Evolutionary conservation across 2,888 invertebrate genomes (phyloP).

Genomic region (Ceriagrion tenellum): DNA sequence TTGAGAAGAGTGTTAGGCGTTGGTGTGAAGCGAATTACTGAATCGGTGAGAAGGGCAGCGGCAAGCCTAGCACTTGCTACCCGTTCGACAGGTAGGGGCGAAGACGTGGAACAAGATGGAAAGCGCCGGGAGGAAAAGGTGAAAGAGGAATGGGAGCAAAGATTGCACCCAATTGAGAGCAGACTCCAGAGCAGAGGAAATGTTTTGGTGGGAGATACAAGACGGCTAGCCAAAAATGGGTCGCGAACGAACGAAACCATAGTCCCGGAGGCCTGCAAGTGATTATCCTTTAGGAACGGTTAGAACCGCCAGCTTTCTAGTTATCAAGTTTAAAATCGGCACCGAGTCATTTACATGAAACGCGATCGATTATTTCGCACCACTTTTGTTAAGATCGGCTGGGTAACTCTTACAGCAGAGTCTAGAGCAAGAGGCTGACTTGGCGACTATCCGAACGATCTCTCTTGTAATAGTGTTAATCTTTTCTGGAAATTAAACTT

Average conservation of each 20-base stretch:
- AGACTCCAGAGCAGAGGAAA: background rate
- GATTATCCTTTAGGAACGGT: background rate
- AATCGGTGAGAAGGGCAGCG: background rate
- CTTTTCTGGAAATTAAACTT: no score
- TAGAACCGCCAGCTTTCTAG: background rate
- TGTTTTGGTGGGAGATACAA: background rate
- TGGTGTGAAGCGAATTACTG: background rate
- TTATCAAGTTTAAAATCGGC: background rate
- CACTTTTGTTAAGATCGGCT: no score
- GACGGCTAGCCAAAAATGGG: background rate
- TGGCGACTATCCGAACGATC: no score
- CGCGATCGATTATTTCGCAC: background rate
- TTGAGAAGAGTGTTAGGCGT: background rate
- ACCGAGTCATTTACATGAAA: background rate
- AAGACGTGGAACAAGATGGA: background rate
- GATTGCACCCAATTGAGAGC: background rate
- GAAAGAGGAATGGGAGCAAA: background rate
- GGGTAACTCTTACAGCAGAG: no score
- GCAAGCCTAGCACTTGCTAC: constrained; percentile 31
- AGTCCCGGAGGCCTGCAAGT: background rate
- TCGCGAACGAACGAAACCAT: background rate
- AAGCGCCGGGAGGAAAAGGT: background rate
- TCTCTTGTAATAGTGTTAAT: no score
- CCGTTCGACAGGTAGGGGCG: constrained; percentile 51
- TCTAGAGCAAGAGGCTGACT: no score